phyloP scores from a whole-genome alignment of 2,888 invertebrate genomes.

The Lucinisca nassula region DNA sequence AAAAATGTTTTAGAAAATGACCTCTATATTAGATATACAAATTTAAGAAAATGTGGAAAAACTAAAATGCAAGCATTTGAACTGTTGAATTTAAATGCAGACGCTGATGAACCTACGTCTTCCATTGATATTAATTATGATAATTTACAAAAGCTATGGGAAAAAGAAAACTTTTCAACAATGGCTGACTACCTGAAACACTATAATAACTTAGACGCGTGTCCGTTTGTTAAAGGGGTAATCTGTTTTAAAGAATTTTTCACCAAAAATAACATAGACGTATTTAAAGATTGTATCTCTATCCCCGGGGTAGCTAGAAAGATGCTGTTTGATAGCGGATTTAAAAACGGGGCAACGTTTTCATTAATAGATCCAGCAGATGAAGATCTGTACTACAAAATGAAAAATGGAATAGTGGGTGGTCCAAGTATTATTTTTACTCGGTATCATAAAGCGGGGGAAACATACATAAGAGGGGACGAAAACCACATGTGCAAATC shows the following conservation, averaged over 20 bases:
- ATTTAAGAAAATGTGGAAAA: too few species aligned
- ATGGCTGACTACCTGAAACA: slow-evolving; percentile 65
- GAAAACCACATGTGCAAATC: not conserved
- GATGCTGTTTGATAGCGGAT: not conserved
- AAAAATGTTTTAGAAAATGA: too few species aligned
- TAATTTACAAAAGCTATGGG: slow-evolving; percentile 55
- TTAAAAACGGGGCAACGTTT: not conserved
- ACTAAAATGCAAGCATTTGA: too few species aligned
- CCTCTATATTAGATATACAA: too few species aligned
- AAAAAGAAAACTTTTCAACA: slow-evolving; percentile 47
- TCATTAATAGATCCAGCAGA: not conserved
- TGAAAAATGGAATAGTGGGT: not conserved
- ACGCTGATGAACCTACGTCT: slow-evolving; percentile 5
- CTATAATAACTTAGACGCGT: too few species aligned
- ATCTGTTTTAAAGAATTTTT: too few species aligned
- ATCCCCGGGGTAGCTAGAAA: slow-evolving; percentile 8
- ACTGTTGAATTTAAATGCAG: not conserved
- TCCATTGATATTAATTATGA: slow-evolving; percentile 27
- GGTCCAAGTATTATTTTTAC: slow-evolving; percentile 9
- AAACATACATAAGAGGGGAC: slow-evolving; percentile 8
- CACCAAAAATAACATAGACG: not conserved
- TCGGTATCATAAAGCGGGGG: slow-evolving; percentile 20
- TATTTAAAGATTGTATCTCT: slow-evolving; percentile 3
- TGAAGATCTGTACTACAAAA: not conserved
- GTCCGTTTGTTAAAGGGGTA: too few species aligned